These are phyloP conservation scores for Mus spretus DNA, from an alignment of 2,797 vertebrate species.

Conservation along the genomic window DNA sequence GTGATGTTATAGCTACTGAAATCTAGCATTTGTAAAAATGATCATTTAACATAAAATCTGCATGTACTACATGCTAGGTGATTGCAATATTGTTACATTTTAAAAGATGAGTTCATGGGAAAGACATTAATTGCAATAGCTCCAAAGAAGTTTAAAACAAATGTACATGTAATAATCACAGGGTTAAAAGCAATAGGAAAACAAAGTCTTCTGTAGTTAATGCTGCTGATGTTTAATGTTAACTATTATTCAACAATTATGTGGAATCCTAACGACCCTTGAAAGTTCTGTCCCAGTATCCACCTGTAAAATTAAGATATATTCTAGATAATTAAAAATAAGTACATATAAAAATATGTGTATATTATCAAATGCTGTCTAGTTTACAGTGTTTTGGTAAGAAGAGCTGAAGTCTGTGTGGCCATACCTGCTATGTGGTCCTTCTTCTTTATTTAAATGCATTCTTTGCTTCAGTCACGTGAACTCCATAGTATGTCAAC, in stretches of 20 bases:
- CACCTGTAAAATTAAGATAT: slow-evolving; percentile 32
- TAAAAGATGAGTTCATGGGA: not conserved
- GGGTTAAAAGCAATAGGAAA: not conserved
- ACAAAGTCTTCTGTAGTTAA: slow-evolving; percentile 8
- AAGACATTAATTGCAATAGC: not conserved
- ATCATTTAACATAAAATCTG: not conserved
- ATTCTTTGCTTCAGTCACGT: not conserved
- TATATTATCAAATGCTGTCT: slow-evolving; percentile 9
- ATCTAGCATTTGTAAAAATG: not conserved
- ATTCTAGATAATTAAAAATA: slow-evolving; percentile 56
- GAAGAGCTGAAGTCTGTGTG: not conserved
- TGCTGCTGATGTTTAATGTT: not conserved
- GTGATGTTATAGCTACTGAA: not conserved
- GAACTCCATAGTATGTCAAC: too few relatives aligned
- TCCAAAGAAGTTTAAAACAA: slow-evolving; percentile 5
- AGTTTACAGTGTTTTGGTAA: not conserved
- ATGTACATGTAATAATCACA: not conserved
- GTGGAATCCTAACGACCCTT: slow-evolving; percentile 8
- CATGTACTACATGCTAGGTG: not conserved
- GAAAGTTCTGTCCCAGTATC: slow-evolving; percentile 24
- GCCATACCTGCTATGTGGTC: not conserved
- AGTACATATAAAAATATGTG: not conserved
- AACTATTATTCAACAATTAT: not conserved
- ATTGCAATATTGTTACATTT: not conserved
- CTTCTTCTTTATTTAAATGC: not conserved